Conservation (phyloP, 1,140 invertebrate species). For the Battus philenor region DNA sequence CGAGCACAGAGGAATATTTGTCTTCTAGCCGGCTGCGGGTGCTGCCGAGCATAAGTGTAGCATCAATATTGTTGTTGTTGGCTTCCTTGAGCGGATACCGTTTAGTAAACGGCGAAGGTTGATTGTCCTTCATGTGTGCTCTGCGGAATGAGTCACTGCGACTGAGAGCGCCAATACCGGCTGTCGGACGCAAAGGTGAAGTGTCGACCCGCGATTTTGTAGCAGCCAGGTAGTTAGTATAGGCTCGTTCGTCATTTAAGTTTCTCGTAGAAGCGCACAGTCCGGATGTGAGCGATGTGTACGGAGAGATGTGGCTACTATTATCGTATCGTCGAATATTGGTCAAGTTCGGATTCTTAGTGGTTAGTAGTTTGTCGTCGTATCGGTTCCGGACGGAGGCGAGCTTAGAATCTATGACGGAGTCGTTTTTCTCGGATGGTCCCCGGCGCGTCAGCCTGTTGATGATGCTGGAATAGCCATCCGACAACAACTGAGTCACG, state of each 20-base stretch:
- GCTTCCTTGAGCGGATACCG: slow-evolving; percentile 63
- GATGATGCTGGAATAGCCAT: slow-evolving; percentile 89
- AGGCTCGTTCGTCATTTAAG: slow-evolving; percentile 56
- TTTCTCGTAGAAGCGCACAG: slow-evolving; percentile 41
- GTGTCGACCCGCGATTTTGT: slow-evolving; percentile 51
- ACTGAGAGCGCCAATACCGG: slow-evolving; percentile 47
- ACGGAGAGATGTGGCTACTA: slow-evolving; percentile 58
- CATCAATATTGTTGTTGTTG: slow-evolving; percentile 67
- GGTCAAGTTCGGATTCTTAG: slow-evolving; percentile 53
- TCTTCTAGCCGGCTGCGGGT: slow-evolving; percentile 83
- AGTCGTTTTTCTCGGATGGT: slow-evolving; percentile 78
- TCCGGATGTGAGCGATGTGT: slow-evolving; percentile 42
- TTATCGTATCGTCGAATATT: slow-evolving; percentile 66
- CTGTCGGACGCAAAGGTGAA: slow-evolving; percentile 55
- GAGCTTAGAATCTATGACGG: slow-evolving; percentile 44
- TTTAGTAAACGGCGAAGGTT: slow-evolving; percentile 60
- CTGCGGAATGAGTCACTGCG: slow-evolving; percentile 65
- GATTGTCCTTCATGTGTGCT: slow-evolving; percentile 60
- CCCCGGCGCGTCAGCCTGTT: slow-evolving; percentile 86
- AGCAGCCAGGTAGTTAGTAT: slow-evolving; percentile 51
- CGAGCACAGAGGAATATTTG: slow-evolving; percentile 84
- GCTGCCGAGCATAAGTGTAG: slow-evolving; percentile 61
- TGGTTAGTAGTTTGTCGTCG: slow-evolving; percentile 59
- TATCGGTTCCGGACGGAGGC: slow-evolving; percentile 46
- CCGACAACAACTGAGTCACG: slow-evolving; percentile 88